Base-by-base conservation (phyloP, 1,140 invertebrate species). In the Nixonia krombeini region DNA sequence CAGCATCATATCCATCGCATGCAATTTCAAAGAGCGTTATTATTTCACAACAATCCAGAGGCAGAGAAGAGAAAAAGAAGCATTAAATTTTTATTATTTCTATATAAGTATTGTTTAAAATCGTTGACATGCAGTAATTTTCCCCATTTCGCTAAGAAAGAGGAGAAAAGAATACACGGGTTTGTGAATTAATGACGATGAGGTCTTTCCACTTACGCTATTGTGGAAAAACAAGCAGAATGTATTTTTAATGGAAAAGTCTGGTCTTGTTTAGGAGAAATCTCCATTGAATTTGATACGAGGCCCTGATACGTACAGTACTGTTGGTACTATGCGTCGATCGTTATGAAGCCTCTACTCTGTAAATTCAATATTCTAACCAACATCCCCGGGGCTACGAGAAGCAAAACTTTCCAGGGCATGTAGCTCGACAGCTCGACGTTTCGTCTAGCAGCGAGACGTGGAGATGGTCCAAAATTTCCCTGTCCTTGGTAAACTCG, bases 291-390 rank as follows among this genome's bases (percentile, higher is more conserved):
- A 65, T 65, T 61, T 58, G 61, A 70, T 70, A 55, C 51, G 41
- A 69, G 53, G 63, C 59, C 59, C 37, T 45, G 47, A 44, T 49
- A 44, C 37, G 47, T 49, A 44, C 37, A 65, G 58, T 23, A 10
- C 6, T 47, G 13, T 47, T 41, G 51, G 52, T 63, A 55, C 59
- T 59, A 52, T 67, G 61, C 59, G 68, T 72, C 70, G 79, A 81
- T 82, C 78, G 80, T 84, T 84, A 84, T 80, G 79, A 73, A 76
- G 72, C 77, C 74, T 77, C 77, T 70, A 76, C 76, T 77, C 78
- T 70, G 77, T 73, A 79, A 81, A 84, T 84, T 84, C 81, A 84
- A 84, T 84, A 84, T 84, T 83, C 82, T 79, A 84, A 83, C 82
- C 81, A 82, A 84, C 83, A 84, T 83, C 82, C 82, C 81, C 72